Evolutionary conservation across 35 echinoderm and acorn worm genomes (phyloP).

Genomic region (Lytechinus pictus): DNA sequence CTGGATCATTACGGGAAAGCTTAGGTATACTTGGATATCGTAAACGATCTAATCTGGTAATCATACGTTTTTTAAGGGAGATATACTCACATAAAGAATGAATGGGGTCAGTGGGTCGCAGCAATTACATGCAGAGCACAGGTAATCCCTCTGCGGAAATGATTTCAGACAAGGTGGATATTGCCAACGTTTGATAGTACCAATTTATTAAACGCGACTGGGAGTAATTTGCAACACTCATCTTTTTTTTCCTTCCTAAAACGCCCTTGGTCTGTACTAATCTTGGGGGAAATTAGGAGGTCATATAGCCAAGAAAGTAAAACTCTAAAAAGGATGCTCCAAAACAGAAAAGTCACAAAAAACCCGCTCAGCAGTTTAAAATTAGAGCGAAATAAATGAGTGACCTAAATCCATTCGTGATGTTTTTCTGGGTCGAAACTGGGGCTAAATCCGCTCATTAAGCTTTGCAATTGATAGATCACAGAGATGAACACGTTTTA

Average conservation of each 20-base stretch:
- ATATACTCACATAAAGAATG: not conserved
- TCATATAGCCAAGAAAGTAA: not conserved
- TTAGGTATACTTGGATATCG: not conserved
- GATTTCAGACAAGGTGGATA: not conserved
- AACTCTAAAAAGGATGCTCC: not conserved
- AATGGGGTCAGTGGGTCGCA: not conserved
- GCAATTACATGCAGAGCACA: not conserved
- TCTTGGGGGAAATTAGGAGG: not conserved
- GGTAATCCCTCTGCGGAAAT: not conserved
- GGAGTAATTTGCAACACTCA: not conserved
- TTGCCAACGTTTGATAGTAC: not conserved
- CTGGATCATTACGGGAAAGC: not conserved
- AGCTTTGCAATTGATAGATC: not conserved
- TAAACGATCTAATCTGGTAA: not conserved
- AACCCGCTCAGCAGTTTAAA: not conserved
- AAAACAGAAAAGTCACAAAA: not conserved
- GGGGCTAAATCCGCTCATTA: not conserved
- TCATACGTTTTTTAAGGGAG: not conserved
- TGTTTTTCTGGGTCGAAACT: not conserved
- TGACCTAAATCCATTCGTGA: not conserved
- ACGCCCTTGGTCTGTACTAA: not conserved
- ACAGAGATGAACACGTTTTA: not conserved
- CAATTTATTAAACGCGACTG: not conserved
- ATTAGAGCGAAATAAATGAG: slow-evolving; percentile 19
- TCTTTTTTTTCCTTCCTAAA: not conserved